A percentile compares a stretch with the other conserved stretches of the same genome.
Conservation (phyloP, 2,113 vertebrate species). For the Saguinus midas region DNA sequence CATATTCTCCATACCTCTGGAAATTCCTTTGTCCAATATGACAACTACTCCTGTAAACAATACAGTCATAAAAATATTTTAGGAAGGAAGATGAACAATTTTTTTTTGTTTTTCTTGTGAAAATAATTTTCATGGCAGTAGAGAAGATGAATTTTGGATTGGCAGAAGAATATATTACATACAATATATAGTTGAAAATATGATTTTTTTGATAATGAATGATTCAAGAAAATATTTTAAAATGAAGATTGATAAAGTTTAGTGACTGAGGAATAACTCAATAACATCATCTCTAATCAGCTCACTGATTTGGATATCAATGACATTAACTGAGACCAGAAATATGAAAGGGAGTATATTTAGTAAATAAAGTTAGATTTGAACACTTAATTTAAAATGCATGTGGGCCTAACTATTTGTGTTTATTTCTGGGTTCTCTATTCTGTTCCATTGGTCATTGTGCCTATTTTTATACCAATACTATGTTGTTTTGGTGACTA, state of each 20-base stretch:
- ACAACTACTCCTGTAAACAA: background rate
- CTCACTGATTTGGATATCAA: background rate
- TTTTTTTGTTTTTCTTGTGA: background rate
- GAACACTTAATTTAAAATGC: background rate
- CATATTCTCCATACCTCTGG: background rate
- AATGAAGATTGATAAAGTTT: background rate
- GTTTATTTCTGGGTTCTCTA: too few relatives aligned
- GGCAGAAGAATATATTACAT: background rate
- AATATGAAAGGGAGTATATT: background rate
- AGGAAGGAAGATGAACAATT: background rate
- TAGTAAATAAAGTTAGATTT: background rate
- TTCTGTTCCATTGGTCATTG: too few relatives aligned
- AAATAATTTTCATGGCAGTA: background rate
- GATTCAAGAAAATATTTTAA: background rate
- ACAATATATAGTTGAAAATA: background rate
- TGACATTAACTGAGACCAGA: background rate
- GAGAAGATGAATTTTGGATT: background rate
- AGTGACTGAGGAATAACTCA: background rate
- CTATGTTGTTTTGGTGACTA: too few relatives aligned
- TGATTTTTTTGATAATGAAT: background rate
- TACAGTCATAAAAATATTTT: background rate
- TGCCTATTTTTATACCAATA: too few relatives aligned
- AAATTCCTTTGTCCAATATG: background rate
- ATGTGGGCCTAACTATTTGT: too few relatives aligned
- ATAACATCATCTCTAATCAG: background rate